Evolutionary conservation across 2,113 vertebrate genomes (phyloP).

Genomic region (Psophia crepitans): DNA sequence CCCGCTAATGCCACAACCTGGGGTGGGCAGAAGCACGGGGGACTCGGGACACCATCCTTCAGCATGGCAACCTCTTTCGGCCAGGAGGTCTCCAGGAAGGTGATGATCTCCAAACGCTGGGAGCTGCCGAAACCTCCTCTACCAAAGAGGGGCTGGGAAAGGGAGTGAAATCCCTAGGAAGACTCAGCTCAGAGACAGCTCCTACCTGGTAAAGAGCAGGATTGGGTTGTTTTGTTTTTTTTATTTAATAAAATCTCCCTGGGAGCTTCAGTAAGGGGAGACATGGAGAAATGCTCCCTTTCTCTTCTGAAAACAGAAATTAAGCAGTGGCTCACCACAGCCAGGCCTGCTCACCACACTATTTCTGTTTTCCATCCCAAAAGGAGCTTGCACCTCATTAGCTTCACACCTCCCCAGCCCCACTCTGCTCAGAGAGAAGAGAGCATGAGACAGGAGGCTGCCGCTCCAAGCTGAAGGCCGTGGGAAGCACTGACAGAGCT

Average conservation of each 20-base stretch:
- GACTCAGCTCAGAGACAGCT: constrained; percentile 56
- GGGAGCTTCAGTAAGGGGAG: background rate
- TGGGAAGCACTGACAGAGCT: constrained; percentile 27
- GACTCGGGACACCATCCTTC: background rate
- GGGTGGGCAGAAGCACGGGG: background rate
- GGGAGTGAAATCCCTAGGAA: constrained; percentile 57
- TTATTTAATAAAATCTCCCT: constrained; percentile 20
- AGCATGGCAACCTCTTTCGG: background rate
- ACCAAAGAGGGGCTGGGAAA: constrained; percentile 13
- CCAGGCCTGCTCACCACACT: background rate
- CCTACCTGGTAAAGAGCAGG: constrained; percentile 27
- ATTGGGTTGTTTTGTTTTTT: background rate
- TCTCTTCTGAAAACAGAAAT: background rate
- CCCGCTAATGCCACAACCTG: background rate
- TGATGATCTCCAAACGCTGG: background rate
- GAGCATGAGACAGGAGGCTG: background rate
- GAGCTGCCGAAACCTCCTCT: constrained; percentile 35
- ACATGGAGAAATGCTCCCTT: background rate
- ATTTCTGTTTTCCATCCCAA: background rate
- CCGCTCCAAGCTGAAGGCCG: background rate
- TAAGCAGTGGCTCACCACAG: background rate
- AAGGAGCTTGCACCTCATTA: background rate
- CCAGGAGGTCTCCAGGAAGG: background rate
- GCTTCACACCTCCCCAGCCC: background rate
- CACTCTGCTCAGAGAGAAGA: background rate